Evolutionary conservation across 2,888 invertebrate species (phyloP), one percentile per base, ranked within the genome.

Genomic region (Vesta saturnalis): DNA sequence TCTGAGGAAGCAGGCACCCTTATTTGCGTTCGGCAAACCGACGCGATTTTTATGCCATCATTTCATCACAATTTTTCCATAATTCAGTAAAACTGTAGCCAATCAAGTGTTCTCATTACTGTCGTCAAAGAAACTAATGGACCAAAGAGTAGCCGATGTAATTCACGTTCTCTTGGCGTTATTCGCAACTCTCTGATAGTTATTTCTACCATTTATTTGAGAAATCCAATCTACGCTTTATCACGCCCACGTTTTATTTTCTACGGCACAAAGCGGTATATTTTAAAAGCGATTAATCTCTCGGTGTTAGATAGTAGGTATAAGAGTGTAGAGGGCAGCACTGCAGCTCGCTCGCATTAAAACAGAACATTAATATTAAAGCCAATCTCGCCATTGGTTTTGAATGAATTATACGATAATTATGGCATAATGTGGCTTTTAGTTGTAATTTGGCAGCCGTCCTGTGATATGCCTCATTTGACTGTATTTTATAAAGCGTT

Each of bases 111-210:
- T 69, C 72, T 76, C 77, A 74, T 77, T 75, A 74, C 70, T 77
- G n/a, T n/a, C 8, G 72, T 70, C 70, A 69, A 77, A 77, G 76
- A 76, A 78, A 72, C 80, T 81, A 81, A 82, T 81, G 82, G 80
- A 78, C 78, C 79, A 80, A 81, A 80, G 79, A 79, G 77, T 77
- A 69, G 76, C 72, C 76, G 72, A 64, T 64, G 72, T 71, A 70
- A 73, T 70, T 70, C 69, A 62, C 69, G 63, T 68, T 70, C 64
- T 49, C 60, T 58, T 64, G 12, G 64, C 55, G 52, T 68, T 66
- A 60, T 63, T 67, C 57, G 56, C 67, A 72, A 60, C 71, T 66
- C 73, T 60, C 72, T 62, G 76, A 75, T 75, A 75, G 74, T 77
- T 78, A 78, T 77, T 78, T 74, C 76, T 74, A 69, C 76, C 75